phyloP scores from a whole-genome alignment of 2,888 invertebrate genomes.

The Rhagonycha lutea region DNA sequence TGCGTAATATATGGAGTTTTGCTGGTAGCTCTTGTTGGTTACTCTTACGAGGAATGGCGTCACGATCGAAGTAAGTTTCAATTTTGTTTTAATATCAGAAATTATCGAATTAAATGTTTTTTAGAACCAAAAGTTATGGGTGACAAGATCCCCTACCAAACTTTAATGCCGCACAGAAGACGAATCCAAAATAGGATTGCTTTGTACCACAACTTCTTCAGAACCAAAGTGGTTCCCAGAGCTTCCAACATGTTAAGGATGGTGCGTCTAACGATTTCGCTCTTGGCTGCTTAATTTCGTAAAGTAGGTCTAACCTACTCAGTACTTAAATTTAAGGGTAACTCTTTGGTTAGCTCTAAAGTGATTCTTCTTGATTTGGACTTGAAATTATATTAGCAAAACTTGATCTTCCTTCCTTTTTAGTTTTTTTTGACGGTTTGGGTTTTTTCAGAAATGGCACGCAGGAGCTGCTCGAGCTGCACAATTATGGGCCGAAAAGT shows the following conservation, averaged over 20 bases:
- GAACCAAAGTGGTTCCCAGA: slow-evolving; percentile 72
- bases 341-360: neutral
- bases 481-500: slow-evolving; percentile 74
- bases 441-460: slow-evolving; percentile 71
- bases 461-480: slow-evolving; percentile 71
- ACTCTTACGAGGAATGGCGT: slow-evolving; percentile 13
- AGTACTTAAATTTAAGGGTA: neutral
- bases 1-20: neutral
- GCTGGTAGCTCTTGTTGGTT: neutral
- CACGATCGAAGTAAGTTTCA: slow-evolving; percentile 24
- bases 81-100: neutral
- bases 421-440: neutral
- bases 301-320: slow-evolving; percentile 33
- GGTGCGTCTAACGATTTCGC: slow-evolving; percentile 58
- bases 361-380: neutral
- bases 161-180: slow-evolving; percentile 61
- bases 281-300: slow-evolving; percentile 28
- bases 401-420: neutral
- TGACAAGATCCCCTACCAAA: slow-evolving; percentile 60
- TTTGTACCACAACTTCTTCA: slow-evolving; percentile 76
- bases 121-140: slow-evolving; percentile 64
- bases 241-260: slow-evolving; percentile 82
- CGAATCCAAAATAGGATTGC: slow-evolving; percentile 74
- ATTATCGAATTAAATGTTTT: slow-evolving; percentile 24
- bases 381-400: neutral